phyloP scores from a whole-genome alignment of 2,113 vertebrate species.

The Brachyhypopomus occidentalis region DNA sequence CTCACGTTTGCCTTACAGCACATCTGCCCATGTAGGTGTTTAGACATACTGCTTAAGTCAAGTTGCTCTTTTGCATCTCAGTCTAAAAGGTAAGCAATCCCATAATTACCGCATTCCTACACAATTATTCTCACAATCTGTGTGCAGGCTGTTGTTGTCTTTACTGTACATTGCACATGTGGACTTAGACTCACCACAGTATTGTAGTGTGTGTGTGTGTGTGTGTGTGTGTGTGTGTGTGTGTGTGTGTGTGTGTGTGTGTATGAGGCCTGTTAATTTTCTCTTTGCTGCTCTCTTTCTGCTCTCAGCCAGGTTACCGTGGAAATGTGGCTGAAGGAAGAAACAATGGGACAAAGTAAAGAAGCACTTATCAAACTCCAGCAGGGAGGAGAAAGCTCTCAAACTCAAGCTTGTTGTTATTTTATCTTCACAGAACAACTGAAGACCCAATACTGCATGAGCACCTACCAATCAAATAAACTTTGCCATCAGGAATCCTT shows the following conservation, averaged over 20 bases:
- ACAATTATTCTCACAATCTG: not conserved
- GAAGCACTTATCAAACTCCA: slow-evolving; percentile 16
- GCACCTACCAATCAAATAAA: slow-evolving; percentile 19
- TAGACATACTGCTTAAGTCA: not conserved
- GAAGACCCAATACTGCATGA: slow-evolving; percentile 1
- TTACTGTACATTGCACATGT: not conserved
- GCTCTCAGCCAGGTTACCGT: slow-evolving; percentile 43
- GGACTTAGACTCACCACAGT: not conserved
- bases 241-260: not conserved
- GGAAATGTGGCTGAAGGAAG: slow-evolving; percentile 29
- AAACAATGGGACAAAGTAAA: slow-evolving; percentile 29
- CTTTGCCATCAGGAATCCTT: not conserved
- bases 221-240: no score
- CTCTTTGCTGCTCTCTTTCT: slow-evolving; percentile 23
- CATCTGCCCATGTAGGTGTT: not conserved
- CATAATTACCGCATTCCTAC: not conserved
- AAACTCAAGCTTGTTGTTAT: slow-evolving; percentile 7
- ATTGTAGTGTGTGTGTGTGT: slow-evolving; percentile 1
- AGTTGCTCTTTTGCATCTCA: not conserved
- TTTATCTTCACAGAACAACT: slow-evolving; percentile 15
- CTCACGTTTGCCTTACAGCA: not conserved
- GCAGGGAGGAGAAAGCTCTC: slow-evolving; percentile 9
- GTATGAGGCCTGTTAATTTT: slow-evolving; percentile 29
- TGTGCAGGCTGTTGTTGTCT: not conserved
- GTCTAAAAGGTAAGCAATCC: not conserved